These are phyloP conservation scores for Typhlichthys eigenmanni DNA, from an alignment of 2,797 vertebrate species.

Conservation along the genomic window DNA sequence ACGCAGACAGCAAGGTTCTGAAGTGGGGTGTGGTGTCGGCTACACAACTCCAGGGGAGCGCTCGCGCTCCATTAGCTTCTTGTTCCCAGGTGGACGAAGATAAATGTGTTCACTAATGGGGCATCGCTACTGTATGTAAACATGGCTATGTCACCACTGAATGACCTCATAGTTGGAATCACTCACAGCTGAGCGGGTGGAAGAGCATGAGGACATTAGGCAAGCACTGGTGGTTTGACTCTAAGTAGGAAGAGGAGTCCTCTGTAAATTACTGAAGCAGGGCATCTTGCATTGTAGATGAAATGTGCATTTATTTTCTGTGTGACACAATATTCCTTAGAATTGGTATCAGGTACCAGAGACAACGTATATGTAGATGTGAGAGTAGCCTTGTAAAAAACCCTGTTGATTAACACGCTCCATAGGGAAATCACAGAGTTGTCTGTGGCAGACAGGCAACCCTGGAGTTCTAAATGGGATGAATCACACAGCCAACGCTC, in stretches of 20 bases:
- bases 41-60: conserved; percentile 58
- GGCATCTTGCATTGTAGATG: neutral
- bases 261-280: conserved; percentile 9
- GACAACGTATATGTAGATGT: conserved; percentile 31
- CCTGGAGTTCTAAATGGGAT: conserved; percentile 69
- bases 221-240: conserved; percentile 37
- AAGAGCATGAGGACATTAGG: conserved; percentile 35
- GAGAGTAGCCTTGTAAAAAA: conserved; percentile 19
- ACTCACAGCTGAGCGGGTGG: neutral
- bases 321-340: neutral
- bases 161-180: conserved; percentile 39
- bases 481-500: conserved; percentile 67
- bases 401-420: conserved; percentile 36
- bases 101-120: conserved; percentile 64
- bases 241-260: neutral
- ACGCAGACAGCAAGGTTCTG: conserved; percentile 49
- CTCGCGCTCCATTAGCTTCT: conserved; percentile 73
- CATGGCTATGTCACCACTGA: conserved; percentile 22
- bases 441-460: conserved; percentile 63
- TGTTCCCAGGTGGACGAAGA: conserved; percentile 67
- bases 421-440: conserved; percentile 67
- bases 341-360: conserved; percentile 22
- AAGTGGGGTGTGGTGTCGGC: conserved; percentile 65
- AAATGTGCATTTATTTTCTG: conserved; percentile 3
- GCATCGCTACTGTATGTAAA: conserved; percentile 58